Base-by-base conservation (phyloP, 2,888 invertebrate genomes). In the Antheraea yamamai region DNA sequence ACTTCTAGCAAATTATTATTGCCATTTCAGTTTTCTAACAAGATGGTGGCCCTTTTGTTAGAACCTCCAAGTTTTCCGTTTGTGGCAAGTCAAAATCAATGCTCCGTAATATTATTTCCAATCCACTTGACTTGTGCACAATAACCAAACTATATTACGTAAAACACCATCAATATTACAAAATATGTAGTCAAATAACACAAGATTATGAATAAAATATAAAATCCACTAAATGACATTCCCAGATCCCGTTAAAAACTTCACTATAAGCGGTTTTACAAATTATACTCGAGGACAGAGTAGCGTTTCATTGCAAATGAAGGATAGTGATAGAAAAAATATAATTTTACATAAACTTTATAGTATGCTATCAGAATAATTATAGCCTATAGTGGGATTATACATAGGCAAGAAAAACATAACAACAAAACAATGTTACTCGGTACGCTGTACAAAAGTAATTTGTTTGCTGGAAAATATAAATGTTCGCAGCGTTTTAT, bases 381-480 rank as follows among this genome's bases (percentile, higher is more conserved):
- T 16, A 66, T 30, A 66, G 30, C 30, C 30, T 16, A 16, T 30
- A 30, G 30, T 66, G 64, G 26, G 64, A 66, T 66, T 66, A 66
- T 30, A 16, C 30, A 14, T 0, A 66, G 26, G 26, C 26, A 66
- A 66, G 20, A 66, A 26, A 7, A 30, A 66, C 20, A 58, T 23
- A 14, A 66, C 14, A 66, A 18, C 64, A 30, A 66, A 66, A 30
- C 30, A 30, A 66, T 26, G 26, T 30, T 16, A 30, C 30, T 30
- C 30, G 30, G 26, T 30, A 26, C 64, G 6, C 64, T 55, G 64
- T 66, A 30, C 64, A 30, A 66, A 66, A 66, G 64, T 66, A 10
- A 66, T 66, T 66, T 66, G 64, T 66, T 66, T 66, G 12, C 26
- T 66, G 6, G 64, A 66, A 66, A 66, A 66, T 66, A 66, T 66